phyloP scores from a whole-genome alignment of 1,140 invertebrate genomes.

The Drosophila ficusphila region DNA sequence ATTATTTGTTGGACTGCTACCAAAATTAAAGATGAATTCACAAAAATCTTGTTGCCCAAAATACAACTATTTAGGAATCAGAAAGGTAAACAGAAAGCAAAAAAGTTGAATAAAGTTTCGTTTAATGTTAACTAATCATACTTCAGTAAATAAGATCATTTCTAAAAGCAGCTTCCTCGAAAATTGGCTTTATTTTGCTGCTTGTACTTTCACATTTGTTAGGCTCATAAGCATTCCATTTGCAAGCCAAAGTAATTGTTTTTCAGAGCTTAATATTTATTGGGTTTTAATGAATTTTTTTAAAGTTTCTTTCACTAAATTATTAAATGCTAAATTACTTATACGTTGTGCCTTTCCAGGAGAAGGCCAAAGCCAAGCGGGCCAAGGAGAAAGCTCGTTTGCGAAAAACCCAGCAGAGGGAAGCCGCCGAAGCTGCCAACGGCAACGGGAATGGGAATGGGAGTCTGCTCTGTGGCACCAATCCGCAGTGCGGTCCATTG shows the following conservation, averaged over 20 bases:
- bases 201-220: not conserved
- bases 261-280: not conserved
- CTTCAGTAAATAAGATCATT: not conserved
- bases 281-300: not conserved
- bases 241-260: too few species aligned
- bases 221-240: not conserved
- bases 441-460: slow-evolving; percentile 81
- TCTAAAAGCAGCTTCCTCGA: not conserved
- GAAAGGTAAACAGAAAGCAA: not conserved
- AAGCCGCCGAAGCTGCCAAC: slow-evolving; percentile 79
- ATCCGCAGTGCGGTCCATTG: slow-evolving; percentile 65
- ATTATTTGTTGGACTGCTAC: not conserved
- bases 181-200: not conserved
- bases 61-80: slow-evolving; percentile 1
- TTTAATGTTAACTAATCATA: not conserved
- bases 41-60: not conserved
- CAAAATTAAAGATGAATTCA: not conserved
- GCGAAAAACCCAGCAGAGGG: slow-evolving; percentile 85
- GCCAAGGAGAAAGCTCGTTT: slow-evolving; percentile 88
- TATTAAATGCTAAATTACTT: not conserved
- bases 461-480: slow-evolving; percentile 69
- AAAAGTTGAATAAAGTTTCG: not conserved
- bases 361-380: slow-evolving; percentile 88
- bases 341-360: slow-evolving; percentile 82
- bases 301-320: not conserved